Conservation (phyloP, 2,113 vertebrate genomes). For the Cygnus atratus region DNA sequence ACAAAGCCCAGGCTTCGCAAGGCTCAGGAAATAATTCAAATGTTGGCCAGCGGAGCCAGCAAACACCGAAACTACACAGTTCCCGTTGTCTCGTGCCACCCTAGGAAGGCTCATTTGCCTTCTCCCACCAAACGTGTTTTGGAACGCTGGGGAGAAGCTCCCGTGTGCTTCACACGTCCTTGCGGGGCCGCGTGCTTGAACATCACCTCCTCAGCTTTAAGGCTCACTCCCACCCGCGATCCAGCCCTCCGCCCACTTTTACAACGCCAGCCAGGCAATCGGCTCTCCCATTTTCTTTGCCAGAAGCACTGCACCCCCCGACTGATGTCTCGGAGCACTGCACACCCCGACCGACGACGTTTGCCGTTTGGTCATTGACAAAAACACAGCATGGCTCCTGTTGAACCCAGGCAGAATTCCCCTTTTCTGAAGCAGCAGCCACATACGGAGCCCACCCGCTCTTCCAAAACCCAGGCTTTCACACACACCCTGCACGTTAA, state of each 20-base stretch:
- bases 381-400: rapidly evolving
- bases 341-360: rapidly evolving
- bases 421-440: no score
- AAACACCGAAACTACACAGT: rapidly evolving
- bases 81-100: rapidly evolving
- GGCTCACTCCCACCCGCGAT: not conserved
- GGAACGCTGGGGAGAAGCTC: not conserved
- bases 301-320: no score
- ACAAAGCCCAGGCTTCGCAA: not conserved
- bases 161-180: rapidly evolving
- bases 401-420: rapidly evolving
- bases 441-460: rapidly evolving
- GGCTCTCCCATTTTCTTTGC: rapidly evolving
- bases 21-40: rapidly evolving
- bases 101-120: rapidly evolving
- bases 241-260: not conserved
- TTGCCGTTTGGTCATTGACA: not conserved
- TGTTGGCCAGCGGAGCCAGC: rapidly evolving
- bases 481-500: not conserved
- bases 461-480: not conserved
- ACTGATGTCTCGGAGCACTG: no score
- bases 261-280: no score
- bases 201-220: not conserved
- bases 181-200: rapidly evolving
- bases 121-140: not conserved